A percentile compares a stretch with the other conserved stretches of the same genome.
These are phyloP conservation scores for Pelosia muscerda DNA, from an alignment of 2,888 invertebrate genomes.

Conservation along the genomic window DNA sequence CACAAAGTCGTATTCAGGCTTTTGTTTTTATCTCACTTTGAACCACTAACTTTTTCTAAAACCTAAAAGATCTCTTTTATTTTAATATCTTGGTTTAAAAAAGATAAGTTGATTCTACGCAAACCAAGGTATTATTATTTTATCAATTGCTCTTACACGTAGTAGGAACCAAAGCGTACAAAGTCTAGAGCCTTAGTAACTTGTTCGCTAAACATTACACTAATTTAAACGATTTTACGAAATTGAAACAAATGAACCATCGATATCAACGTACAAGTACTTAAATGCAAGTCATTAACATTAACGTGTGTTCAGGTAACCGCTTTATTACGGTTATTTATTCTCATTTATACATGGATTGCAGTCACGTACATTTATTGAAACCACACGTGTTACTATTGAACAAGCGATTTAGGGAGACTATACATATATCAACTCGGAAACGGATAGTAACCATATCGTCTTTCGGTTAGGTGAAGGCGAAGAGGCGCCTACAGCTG, in stretches of 20 bases:
- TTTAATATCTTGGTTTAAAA: too few species aligned
- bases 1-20: too few species aligned
- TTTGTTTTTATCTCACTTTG: too few species aligned
- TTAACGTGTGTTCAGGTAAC: conserved; percentile 19
- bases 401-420: conserved; percentile 58
- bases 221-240: neutral
- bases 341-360: conserved; percentile 14
- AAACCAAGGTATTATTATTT: too few species aligned
- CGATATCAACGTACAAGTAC: neutral
- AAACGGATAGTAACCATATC: too few species aligned
- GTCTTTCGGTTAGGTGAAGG: too few species aligned
- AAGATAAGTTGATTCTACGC: too few species aligned
- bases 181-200: neutral
- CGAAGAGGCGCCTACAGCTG: too few species aligned
- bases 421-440: too few species aligned
- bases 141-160: neutral
- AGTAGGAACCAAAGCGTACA: neutral
- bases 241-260: neutral
- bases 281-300: conserved; percentile 19
- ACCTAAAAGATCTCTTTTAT: too few species aligned
- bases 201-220: neutral
- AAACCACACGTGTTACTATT: conserved; percentile 48
- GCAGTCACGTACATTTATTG: conserved; percentile 37
- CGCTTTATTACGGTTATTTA: conserved; percentile 17
- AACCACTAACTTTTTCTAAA: too few species aligned